Evolutionary conservation across 2,797 vertebrate species (phyloP).

Genomic region (Eulemur coronatus): DNA sequence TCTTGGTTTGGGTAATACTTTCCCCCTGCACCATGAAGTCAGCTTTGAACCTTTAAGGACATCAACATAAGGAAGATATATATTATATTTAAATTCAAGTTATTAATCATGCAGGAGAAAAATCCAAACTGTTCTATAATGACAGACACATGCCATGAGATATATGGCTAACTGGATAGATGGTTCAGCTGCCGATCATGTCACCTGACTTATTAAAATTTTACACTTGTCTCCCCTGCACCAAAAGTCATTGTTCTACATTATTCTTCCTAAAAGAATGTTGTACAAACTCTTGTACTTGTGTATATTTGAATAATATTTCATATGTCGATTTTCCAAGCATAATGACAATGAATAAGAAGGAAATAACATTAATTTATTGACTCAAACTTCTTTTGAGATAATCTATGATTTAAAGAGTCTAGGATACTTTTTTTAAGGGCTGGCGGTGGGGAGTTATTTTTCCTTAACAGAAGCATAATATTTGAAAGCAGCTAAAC

Average conservation of each 20-base stretch:
- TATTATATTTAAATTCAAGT: conserved; percentile 33
- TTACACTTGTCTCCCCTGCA: background rate
- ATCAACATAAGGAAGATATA: background rate
- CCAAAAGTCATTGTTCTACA: background rate
- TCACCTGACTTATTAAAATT: conserved; percentile 34
- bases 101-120: conserved; percentile 19
- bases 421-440: background rate
- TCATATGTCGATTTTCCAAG: background rate
- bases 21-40: fast-evolving
- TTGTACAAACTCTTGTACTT: background rate
- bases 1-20: background rate
- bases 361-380: background rate
- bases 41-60: background rate
- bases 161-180: background rate
- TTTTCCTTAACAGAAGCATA: conserved; percentile 34
- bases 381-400: background rate
- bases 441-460: background rate
- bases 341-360: background rate
- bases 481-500: conserved; percentile 51
- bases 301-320: background rate
- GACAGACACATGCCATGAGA: conserved; percentile 7
- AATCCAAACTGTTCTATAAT: background rate
- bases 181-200: background rate
- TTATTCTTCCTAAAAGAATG: background rate
- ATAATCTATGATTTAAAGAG: background rate